Base-by-base conservation (phyloP, 37 sponge, comb jelly and placozoan species). In the Bolinopsis microptera region DNA sequence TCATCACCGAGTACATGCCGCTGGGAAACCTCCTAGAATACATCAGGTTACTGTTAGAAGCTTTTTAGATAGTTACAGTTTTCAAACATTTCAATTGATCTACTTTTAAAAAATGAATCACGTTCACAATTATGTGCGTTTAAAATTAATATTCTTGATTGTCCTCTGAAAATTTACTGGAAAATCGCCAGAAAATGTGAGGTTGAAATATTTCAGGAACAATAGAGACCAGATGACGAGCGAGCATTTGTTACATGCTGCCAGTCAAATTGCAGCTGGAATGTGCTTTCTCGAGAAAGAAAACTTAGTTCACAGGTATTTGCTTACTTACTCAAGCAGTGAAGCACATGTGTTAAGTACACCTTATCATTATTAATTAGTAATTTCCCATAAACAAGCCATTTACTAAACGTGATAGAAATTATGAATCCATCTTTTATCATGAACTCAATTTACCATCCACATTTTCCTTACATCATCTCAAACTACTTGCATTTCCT, bases 1-100 rank as follows among this genome's bases (percentile, higher is more conserved):
- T 98, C 86, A 93, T 98, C 93, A 97, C 98, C 38, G 97, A 98
- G 95, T 98, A 94, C 94, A 98, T 98, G 98, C 95, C 95, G 0
- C 95, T 96, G 36, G 98, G 98, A 0, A 98, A 97, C 90, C 95
- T 98, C 28, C 94, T 98, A 67, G 98, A 98, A 83, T 98, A 96
- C 92, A 92, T 98, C 25, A 80, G 98, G 83, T 82, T n/a, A n/a
- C n/a, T n/a, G n/a, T n/a, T n/a, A 48, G 94, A 96, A 70, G 80
- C 94, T 0, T 96, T 95, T 35, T 96, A 97, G 28, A 93, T 88
- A 38, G 93, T n/a, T n/a, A n/a, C n/a, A n/a, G n/a, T n/a, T 93
- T 22, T 83, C 96, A n/a, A 95, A 97, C 37, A 96, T 96, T 69
- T 48, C 61, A 48, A 13, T 48, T 48, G 5, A 18, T 13, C 61